Evolutionary conservation across 2,797 vertebrate species (phyloP).

Genomic region (Halcyon badia): DNA sequence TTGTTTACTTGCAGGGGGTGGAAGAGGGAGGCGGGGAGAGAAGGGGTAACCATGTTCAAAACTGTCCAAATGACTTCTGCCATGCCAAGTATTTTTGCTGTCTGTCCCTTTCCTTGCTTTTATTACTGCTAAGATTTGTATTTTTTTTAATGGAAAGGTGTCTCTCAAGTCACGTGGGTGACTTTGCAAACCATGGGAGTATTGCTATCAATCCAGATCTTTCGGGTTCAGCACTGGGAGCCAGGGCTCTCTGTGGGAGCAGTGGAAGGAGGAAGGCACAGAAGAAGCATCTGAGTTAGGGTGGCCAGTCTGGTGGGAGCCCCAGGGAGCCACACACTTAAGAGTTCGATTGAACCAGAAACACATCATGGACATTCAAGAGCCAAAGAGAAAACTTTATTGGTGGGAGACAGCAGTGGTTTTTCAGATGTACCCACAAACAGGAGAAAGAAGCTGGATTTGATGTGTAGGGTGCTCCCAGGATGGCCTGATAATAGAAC

Average conservation of each 20-base stretch:
- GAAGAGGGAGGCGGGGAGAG: neutral
- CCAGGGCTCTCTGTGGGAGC: neutral
- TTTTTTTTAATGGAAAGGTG: neutral
- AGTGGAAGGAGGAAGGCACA: neutral
- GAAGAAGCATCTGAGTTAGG: neutral
- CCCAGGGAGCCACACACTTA: neutral
- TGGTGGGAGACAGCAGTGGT: neutral
- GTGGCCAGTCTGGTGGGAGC: neutral
- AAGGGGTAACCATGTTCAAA: neutral
- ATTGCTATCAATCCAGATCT: neutral
- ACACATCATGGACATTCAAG: neutral
- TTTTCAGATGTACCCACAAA: neutral
- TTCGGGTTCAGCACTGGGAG: accelerated
- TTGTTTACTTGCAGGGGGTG: constrained; percentile 42
- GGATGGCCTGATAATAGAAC: neutral
- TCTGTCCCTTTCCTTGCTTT: neutral
- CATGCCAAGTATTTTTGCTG: neutral
- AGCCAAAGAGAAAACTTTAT: neutral
- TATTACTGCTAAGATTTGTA: neutral
- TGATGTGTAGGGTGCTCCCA: neutral
- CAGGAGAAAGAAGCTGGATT: neutral
- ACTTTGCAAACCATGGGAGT: neutral
- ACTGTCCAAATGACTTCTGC: neutral
- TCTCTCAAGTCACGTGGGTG: neutral
- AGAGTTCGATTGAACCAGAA: neutral